These are phyloP conservation scores for Vanessa atalanta DNA, from an alignment of 1,140 invertebrate genomes.

Conservation along the genomic window DNA sequence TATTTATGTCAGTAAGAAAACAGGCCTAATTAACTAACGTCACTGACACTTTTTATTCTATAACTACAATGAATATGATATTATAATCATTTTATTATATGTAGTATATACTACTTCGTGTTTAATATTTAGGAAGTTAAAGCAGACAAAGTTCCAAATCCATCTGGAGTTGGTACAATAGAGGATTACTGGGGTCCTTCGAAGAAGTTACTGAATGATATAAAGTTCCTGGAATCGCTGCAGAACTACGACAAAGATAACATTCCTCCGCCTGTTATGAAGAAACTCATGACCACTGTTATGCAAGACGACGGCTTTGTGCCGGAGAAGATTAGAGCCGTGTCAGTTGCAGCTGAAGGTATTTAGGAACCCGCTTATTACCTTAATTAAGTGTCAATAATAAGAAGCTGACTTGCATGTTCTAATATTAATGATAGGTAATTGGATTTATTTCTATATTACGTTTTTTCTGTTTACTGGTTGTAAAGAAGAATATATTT, in stretches of 20 bases:
- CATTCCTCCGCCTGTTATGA: conserved; percentile 90
- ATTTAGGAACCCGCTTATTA: neutral
- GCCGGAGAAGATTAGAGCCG: conserved; percentile 92
- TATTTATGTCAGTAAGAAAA: too few relatives aligned
- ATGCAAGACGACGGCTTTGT: conserved; percentile 94
- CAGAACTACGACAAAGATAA: conserved; percentile 96
- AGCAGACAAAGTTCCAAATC: conserved; percentile 90
- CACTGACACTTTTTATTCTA: too few relatives aligned
- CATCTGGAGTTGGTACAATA: conserved; percentile 86
- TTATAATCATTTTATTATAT: neutral
- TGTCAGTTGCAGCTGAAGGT: conserved; percentile 89
- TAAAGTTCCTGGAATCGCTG: conserved; percentile 92
- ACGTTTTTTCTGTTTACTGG: too few relatives aligned
- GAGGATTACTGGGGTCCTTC: conserved; percentile 98
- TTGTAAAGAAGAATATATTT: neutral
- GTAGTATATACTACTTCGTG: too few relatives aligned
- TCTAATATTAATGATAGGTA: too few relatives aligned
- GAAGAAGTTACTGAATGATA: conserved; percentile 93
- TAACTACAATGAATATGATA: neutral
- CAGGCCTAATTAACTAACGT: too few relatives aligned
- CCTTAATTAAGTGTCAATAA: too few relatives aligned
- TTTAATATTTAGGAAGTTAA: conserved; percentile 85
- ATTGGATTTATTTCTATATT: too few relatives aligned
- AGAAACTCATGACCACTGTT: conserved; percentile 90
- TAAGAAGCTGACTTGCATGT: too few relatives aligned